phyloP scores from a whole-genome alignment of 92 coral and sea anemone species.

The Palythoa caribaeorum region DNA sequence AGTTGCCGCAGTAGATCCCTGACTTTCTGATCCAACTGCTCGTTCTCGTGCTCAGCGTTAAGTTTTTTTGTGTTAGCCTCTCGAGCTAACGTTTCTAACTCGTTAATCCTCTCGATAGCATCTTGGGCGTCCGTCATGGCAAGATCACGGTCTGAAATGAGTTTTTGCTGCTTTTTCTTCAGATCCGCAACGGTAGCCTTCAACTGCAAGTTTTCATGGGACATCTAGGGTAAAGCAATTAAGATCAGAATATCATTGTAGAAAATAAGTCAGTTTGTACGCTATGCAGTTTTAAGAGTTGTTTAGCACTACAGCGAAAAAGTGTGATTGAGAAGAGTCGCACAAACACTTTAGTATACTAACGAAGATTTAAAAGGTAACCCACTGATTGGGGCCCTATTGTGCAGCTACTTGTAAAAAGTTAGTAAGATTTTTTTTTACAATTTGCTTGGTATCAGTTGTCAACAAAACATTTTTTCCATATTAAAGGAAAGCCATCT shows the following conservation, averaged over 20 bases:
- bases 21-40: constrained; percentile 76
- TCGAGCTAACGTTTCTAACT: constrained; percentile 70
- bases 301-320: too few species aligned
- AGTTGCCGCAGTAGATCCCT: constrained; percentile 62
- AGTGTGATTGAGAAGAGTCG: too few species aligned
- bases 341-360: too few species aligned
- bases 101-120: constrained; percentile 67
- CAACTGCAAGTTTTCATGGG: constrained; percentile 63
- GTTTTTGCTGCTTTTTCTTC: constrained; percentile 62
- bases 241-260: background rate
- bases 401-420: too few species aligned
- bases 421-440: too few species aligned
- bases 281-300: too few species aligned
- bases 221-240: constrained; percentile 49
- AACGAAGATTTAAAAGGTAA: too few species aligned
- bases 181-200: constrained; percentile 67
- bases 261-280: too few species aligned
- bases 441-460: too few species aligned
- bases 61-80: constrained; percentile 64
- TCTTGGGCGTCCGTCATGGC: constrained; percentile 77
- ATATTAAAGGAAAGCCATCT: too few species aligned
- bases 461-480: too few species aligned
- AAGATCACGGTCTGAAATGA: constrained; percentile 78
- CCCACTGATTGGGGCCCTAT: too few species aligned
- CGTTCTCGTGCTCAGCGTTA: constrained; percentile 76